phyloP scores from a whole-genome alignment of 35 echinoderm and acorn worm genomes.

The Heliocidaris tuberculata region DNA sequence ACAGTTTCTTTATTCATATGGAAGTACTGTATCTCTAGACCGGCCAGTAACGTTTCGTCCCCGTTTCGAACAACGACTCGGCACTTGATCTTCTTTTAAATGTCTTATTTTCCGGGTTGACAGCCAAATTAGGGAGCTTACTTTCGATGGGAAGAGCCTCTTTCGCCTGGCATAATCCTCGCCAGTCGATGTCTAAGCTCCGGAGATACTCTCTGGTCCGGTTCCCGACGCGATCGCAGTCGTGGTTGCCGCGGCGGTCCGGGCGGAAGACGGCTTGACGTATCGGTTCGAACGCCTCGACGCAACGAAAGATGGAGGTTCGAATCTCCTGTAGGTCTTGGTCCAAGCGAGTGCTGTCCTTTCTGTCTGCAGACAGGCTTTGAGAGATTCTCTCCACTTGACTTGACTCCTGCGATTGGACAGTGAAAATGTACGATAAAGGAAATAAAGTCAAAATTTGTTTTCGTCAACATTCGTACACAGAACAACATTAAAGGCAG shows the following conservation, averaged over 20 bases:
- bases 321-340: background rate
- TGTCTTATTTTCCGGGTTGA: background rate
- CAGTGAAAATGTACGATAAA: background rate
- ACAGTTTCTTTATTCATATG: background rate
- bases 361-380: background rate
- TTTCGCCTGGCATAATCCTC: background rate
- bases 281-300: conserved; percentile 13
- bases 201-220: background rate
- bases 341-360: background rate
- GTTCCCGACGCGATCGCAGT: background rate
- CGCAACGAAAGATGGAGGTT: background rate
- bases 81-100: background rate
- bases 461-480: too few species aligned
- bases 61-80: background rate
- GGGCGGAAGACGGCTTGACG: conserved; percentile 21
- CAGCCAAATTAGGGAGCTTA: background rate
- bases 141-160: background rate
- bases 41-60: background rate
- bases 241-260: background rate
- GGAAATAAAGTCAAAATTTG: too few species aligned
- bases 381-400: background rate
- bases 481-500: too few species aligned
- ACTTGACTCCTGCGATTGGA: background rate
- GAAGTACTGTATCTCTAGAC: background rate
- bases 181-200: background rate